Evolutionary conservation across 2,888 invertebrate species (phyloP).

Genomic region (Lordiphosa andalusiaca): DNA sequence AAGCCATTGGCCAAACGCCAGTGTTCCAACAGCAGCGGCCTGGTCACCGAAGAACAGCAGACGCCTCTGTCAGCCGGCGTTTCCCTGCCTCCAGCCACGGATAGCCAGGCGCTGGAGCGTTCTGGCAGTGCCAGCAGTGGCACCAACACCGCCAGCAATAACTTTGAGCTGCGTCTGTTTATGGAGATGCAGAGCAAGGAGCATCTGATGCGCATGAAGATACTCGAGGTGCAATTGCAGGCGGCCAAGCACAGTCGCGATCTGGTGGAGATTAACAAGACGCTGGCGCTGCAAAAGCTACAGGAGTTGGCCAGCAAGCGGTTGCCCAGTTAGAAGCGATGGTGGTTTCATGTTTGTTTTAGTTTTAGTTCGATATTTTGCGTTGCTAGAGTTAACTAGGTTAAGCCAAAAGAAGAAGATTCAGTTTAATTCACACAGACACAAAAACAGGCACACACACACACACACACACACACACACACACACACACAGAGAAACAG

Average conservation of each 20-base stretch:
- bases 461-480: conserved; percentile 11
- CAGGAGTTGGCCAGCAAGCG: conserved; percentile 80
- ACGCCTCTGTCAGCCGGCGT: conserved; percentile 25
- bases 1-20: conserved; percentile 67
- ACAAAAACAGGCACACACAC: conserved; percentile 14
- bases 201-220: conserved; percentile 80
- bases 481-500: conserved; percentile 29
- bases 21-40: conserved; percentile 67
- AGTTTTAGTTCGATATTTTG: conserved; percentile 35
- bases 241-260: conserved; percentile 81
- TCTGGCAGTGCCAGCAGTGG: conserved; percentile 32
- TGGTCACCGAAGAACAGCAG: conserved; percentile 56
- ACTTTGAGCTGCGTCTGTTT: conserved; percentile 75
- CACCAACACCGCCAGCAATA: conserved; percentile 33
- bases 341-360: conserved; percentile 54
- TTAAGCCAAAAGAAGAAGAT: conserved; percentile 19
- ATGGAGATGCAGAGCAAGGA: conserved; percentile 81
- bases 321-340: conserved; percentile 69
- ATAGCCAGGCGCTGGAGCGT: conserved; percentile 59
- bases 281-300: conserved; percentile 83
- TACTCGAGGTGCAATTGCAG: conserved; percentile 80
- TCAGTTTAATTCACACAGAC: conserved; percentile 21
- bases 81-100: conserved; percentile 15
- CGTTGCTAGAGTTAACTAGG: conserved; percentile 23
- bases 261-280: conserved; percentile 84